Base-by-base conservation (phyloP, 2,113 vertebrate genomes). In the Crocuta crocuta region DNA sequence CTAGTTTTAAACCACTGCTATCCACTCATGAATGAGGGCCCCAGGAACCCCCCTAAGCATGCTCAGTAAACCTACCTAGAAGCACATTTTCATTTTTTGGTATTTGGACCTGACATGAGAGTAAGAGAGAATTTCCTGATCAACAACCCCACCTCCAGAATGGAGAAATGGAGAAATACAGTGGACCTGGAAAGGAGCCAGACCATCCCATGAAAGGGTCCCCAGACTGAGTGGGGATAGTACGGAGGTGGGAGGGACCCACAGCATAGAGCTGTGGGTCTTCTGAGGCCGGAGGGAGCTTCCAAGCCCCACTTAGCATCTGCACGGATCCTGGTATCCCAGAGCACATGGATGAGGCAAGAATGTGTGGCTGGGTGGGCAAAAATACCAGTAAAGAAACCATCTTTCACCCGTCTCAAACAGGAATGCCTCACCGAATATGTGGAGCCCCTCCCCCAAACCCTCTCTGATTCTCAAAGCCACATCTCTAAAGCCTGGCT, bases 171-270 rank as follows among this genome's bases (percentile, higher is more conserved):
- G 48, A 61, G 4, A 66, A 78, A 95, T 21, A 24, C 0, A 58
- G 73, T 80, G 55, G 19, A 39, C 11, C 13, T 24, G 16, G 89
- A 58, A 28, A 45, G 0, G 13, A 55, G 10, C 28, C 55, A 82
- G n/a, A 5, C 31, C 50, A 58, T 53, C 13, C 24, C 70, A 26
- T 78, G 63, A 76, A 74, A 87, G 8, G n/a, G 35, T 26, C 48
- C 12, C 26, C 0, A 11, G 35, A 33, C 76, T 70, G 39, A 95
- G 45, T 28, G 1, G 1, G 23, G 23, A 39, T 12, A 65, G 26
- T 43, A 79, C 0, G 1, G 13, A 48, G 39, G 24, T 1, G 28
- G 7, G 0, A 0, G 21, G 7, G 1, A 1, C 53, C 23, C 48
- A 91, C 1, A 66, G 12, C 9, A 35, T 28, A 53, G 35, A 53